Conservation (phyloP, 2,113 vertebrate genomes). For the Phyllostomus discolor region DNA sequence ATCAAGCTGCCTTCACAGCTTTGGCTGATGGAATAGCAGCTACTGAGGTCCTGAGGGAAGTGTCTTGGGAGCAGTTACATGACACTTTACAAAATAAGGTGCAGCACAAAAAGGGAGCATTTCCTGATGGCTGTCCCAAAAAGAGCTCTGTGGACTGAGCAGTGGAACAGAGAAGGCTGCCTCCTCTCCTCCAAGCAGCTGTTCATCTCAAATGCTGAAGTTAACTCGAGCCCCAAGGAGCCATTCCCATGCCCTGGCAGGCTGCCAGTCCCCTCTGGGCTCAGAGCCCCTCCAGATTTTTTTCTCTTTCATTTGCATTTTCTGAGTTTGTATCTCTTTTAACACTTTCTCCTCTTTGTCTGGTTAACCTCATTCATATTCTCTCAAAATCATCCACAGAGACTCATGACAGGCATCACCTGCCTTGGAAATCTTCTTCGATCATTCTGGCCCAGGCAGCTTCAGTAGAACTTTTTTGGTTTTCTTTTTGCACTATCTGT, state of each 20-base stretch:
- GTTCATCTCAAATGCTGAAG: background rate
- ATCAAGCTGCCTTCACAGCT: slow-evolving; percentile 56
- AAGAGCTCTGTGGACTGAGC: background rate
- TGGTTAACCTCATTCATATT: background rate
- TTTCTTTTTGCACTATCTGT: background rate
- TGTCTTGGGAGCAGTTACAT: slow-evolving; percentile 19
- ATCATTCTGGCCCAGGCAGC: background rate
- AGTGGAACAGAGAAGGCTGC: background rate
- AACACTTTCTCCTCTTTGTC: background rate
- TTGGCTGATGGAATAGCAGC: slow-evolving; percentile 40
- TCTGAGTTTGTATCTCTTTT: background rate
- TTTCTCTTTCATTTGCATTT: background rate
- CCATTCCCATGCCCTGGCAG: background rate
- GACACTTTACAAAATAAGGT: background rate
- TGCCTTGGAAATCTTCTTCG: background rate
- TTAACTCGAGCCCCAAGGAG: background rate
- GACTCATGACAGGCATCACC: background rate
- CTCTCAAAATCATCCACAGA: background rate
- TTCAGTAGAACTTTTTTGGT: background rate
- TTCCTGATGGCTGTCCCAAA: background rate
- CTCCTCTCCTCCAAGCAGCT: background rate
- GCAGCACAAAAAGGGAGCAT: background rate
- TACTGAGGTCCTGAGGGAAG: slow-evolving; percentile 7
- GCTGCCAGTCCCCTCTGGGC: background rate
- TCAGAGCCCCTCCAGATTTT: background rate